Evolutionary conservation across 1,140 invertebrate genomes (phyloP), one percentile per base, ranked within the genome.

Genomic region (Oreohelix idahoensis): DNA sequence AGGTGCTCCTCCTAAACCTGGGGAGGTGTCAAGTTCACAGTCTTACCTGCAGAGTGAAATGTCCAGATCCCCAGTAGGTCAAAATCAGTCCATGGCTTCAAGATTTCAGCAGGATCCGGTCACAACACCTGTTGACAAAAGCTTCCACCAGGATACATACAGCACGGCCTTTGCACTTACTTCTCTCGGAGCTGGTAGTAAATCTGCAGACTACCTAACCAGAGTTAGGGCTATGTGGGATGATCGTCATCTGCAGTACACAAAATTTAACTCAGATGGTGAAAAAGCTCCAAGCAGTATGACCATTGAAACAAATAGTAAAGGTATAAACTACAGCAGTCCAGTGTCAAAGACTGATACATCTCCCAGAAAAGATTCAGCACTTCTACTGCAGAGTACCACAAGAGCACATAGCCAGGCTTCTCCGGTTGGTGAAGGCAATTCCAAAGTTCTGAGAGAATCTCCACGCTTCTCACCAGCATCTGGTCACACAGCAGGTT

Each of bases 61-160:
- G 45, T 53, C 49, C 4, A 39, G 36, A 26, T 53, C 42, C 13
- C 32, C 20, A 53, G 1, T n/a, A 32, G 20, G 45, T 39, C 51
- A 66, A n/a, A n/a, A 39, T n/a, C 77, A 58, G 8, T 11, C 29
- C 36, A 29, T 77, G 17, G 5, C 11, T 4, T 36, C 29, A n/a
- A 49, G 32, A 17, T 20, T 32, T 1, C 39, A 53, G 1, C 75
- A 77, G 23, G 17, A 23, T 36, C 75, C 53, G 2, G 17, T n/a
- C 23, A 53, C 13, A 13, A 45, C 38, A n/a, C 79, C 63, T 26
- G 69, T 70, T 5, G 79, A 71, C 26, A 87, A 89, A 77, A 88
- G 87, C 84, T 86, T 91, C n/a, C 90, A 92, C 83, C 88, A 88
- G 35, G 91, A 92, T 79, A 86, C 91, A 53, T 91, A 92, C 86